Evolutionary conservation across 2,888 invertebrate species (phyloP).

Genomic region (Altica lythri): DNA sequence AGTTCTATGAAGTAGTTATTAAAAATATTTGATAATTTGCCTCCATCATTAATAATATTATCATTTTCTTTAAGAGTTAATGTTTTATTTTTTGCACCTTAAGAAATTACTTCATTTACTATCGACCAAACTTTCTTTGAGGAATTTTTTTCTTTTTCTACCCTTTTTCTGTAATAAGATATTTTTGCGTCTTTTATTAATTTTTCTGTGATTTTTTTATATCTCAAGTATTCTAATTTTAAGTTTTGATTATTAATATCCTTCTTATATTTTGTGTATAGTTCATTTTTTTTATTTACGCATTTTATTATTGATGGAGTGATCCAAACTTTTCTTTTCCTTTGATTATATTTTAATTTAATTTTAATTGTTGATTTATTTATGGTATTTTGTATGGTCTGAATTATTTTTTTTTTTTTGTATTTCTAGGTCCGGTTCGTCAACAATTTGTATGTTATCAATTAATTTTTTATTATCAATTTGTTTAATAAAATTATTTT

Average conservation of each 20-base stretch:
- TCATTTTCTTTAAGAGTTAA: constrained; percentile 1
- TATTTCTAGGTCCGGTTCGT: neutral
- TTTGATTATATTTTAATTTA: too few relatives aligned
- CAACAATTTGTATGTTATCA: neutral
- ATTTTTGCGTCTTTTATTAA: neutral
- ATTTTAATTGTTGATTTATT: too few relatives aligned
- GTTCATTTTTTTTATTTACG: too few relatives aligned
- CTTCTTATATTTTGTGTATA: too few relatives aligned
- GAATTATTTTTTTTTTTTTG: neutral
- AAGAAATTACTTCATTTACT: constrained; percentile 7
- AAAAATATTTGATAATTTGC: constrained; percentile 9
- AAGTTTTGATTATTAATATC: too few relatives aligned
- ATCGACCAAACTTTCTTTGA: constrained; percentile 10
- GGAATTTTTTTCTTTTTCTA: constrained; percentile 2
- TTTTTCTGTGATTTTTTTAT: too few relatives aligned
- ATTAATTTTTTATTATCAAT: neutral
- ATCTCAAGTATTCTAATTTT: too few relatives aligned
- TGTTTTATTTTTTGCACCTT: neutral
- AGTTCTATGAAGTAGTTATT: constrained; percentile 7
- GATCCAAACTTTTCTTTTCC: too few relatives aligned
- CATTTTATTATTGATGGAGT: too few relatives aligned
- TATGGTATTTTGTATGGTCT: neutral
- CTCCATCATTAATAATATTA: neutral
- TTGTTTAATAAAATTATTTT: neutral
- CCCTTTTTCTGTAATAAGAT: neutral